A percentile compares a stretch with the other conserved stretches of the same genome.
Conservation (phyloP, 1,140 invertebrate species). For the Leptinotarsa defecta region DNA sequence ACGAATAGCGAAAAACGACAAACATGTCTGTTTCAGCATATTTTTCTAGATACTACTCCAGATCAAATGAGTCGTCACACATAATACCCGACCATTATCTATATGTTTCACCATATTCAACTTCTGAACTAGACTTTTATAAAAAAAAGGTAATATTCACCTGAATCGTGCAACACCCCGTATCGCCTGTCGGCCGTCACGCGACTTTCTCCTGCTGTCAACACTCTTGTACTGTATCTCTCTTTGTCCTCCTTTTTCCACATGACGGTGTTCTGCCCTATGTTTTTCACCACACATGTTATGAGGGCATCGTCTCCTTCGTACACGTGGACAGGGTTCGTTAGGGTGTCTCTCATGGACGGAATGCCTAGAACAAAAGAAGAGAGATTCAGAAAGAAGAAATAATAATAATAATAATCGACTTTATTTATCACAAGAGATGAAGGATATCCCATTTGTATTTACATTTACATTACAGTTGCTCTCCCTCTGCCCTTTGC, state of each 20-base stretch:
- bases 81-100: too few species aligned
- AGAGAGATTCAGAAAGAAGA: not conserved
- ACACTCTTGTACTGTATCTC: conserved; percentile 59
- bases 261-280: conserved; percentile 69
- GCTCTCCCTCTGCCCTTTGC: too few species aligned
- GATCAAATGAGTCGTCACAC: too few species aligned
- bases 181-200: conserved; percentile 74
- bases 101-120: too few species aligned
- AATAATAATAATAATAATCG: too few species aligned
- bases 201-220: conserved; percentile 73
- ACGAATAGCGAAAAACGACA: too few species aligned
- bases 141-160: conserved; percentile 48
- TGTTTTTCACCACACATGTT: conserved; percentile 75
- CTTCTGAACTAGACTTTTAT: too few species aligned
- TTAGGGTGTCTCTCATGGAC: conserved; percentile 54
- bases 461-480: too few species aligned
- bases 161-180: conserved; percentile 72
- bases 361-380: conserved; percentile 42
- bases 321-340: conserved; percentile 59
- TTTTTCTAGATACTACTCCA: too few species aligned
- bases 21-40: too few species aligned
- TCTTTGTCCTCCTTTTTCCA: conserved; percentile 71
- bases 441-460: too few species aligned
- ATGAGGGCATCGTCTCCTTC: conserved; percentile 76
- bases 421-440: too few species aligned